Percentiles rank a stretch among this genome's conserved stretches.
Evolutionary conservation across 2,888 invertebrate species (phyloP).

Genomic region (Oegoconia quadripuncta): DNA sequence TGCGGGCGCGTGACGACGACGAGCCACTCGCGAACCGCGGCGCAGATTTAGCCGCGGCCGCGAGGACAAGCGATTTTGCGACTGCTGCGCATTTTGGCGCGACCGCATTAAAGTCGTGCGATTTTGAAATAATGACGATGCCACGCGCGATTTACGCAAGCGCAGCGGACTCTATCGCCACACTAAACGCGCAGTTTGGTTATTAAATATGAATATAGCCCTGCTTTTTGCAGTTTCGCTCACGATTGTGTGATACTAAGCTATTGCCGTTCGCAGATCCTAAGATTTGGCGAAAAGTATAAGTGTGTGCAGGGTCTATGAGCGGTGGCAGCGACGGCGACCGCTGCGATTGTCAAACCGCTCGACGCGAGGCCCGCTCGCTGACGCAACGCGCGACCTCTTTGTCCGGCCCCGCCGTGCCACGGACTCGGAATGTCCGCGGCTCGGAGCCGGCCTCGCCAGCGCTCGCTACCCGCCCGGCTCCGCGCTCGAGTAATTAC

Average conservation of each 20-base stretch:
- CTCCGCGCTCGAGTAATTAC: constrained; percentile 74
- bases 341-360: constrained; percentile 34
- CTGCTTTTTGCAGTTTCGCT: too few relatives aligned
- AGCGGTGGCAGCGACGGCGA: constrained; percentile 26
- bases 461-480: constrained; percentile 33
- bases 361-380: constrained; percentile 31
- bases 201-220: too few relatives aligned
- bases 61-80: constrained; percentile 27
- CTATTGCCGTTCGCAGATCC: too few relatives aligned
- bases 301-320: too few relatives aligned
- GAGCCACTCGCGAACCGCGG: constrained; percentile 22
- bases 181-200: too few relatives aligned
- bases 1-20: constrained; percentile 36
- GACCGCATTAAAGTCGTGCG: too few relatives aligned
- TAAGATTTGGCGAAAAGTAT: too few relatives aligned
- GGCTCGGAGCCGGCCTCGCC: constrained; percentile 50
- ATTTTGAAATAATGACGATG: too few relatives aligned
- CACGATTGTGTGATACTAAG: too few relatives aligned
- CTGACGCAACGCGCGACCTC: constrained; percentile 77
- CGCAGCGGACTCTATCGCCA: too few relatives aligned
- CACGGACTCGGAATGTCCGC: constrained; percentile 54
- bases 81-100: too few relatives aligned
- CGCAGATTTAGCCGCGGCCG: constrained; percentile 21
- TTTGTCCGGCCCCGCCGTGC: constrained; percentile 64
- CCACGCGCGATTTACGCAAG: too few relatives aligned